A percentile compares a stretch with the other conserved stretches of the same genome.
phyloP scores from a whole-genome alignment of 37 sponge, comb jelly and placozoan genomes.

The Corticium candelabrum region DNA sequence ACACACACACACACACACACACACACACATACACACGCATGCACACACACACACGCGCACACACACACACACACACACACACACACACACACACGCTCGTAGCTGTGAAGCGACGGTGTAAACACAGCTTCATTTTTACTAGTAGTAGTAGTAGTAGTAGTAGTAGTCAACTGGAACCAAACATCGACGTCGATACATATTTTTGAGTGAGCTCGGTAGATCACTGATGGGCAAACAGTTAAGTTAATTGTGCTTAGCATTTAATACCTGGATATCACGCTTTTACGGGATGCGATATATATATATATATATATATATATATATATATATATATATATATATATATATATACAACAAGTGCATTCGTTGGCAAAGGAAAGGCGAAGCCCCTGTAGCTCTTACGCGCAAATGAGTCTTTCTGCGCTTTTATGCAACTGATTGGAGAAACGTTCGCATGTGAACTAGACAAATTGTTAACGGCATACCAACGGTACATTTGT shows the following conservation, averaged over 20 bases:
- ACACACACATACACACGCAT: neutral
- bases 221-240: no score
- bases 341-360: neutral
- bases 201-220: neutral
- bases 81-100: neutral
- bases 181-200: neutral
- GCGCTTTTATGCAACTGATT: no score
- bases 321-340: no score
- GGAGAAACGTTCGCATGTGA: neutral
- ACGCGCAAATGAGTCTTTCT: neutral
- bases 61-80: neutral
- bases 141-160: no score
- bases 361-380: neutral
- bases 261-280: neutral
- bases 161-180: no score
- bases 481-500: neutral
- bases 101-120: no score
- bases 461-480: neutral
- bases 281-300: neutral
- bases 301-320: no score
- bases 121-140: no score
- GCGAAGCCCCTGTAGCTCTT: neutral
- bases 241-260: neutral
- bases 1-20: slow-evolving; percentile 8
- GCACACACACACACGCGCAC: neutral